Evolutionary conservation across 2,113 vertebrate species (phyloP).

Genomic region (Elaphurus davidianus): DNA sequence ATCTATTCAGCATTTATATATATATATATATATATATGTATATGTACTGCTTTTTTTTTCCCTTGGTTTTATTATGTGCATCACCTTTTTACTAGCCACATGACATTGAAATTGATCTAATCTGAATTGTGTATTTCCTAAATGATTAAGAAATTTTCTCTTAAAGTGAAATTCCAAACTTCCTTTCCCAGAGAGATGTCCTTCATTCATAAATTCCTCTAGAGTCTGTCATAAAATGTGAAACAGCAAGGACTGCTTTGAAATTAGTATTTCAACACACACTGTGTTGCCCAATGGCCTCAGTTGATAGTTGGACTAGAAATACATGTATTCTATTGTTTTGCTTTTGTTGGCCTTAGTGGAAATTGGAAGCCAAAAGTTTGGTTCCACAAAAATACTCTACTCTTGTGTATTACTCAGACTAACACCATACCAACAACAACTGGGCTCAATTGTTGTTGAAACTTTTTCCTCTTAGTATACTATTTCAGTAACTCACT

Average conservation of each 20-base stretch:
- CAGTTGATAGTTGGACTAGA: not conserved
- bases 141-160: not conserved
- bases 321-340: not conserved
- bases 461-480: not conserved
- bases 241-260: not conserved
- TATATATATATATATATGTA: not conserved
- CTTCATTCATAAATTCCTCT: constrained; percentile 3
- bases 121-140: not conserved
- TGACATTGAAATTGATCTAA: not conserved
- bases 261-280: not conserved
- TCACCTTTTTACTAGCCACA: not conserved
- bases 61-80: not conserved
- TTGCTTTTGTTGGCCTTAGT: not conserved
- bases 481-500: not conserved
- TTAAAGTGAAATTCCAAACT: constrained; percentile 9
- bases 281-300: not conserved
- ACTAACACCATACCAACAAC: not conserved
- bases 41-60: not conserved
- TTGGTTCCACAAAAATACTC: not conserved
- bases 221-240: not conserved
- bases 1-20: not conserved
- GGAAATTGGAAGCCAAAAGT: not conserved
- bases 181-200: not conserved
- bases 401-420: not conserved
- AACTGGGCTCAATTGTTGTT: not conserved